Percentiles rank a stretch among this genome's conserved stretches.
Evolutionary conservation across 1,140 invertebrate species (phyloP).

Genomic region (Sipha flava): DNA sequence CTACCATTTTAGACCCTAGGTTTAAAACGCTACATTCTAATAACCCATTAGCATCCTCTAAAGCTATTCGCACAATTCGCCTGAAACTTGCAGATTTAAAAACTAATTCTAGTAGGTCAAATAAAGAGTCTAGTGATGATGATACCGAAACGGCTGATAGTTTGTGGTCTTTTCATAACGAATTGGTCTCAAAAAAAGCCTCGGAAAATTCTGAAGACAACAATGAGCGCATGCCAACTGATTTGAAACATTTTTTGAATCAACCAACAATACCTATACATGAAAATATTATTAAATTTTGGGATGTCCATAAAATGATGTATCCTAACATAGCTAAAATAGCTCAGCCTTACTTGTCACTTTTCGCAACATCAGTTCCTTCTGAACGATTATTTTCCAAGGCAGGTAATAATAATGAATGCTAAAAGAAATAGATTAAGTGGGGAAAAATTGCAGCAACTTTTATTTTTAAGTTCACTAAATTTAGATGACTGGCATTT

Average conservation of each 20-base stretch:
- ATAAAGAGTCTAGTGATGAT: too few species aligned
- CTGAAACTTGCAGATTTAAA: background rate
- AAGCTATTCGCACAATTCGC: background rate
- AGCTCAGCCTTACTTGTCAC: background rate
- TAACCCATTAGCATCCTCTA: background rate
- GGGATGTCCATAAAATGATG: background rate
- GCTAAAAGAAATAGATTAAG: too few species aligned
- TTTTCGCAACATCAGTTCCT: too few species aligned
- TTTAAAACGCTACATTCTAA: background rate
- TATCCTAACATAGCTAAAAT: background rate
- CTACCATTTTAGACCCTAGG: background rate
- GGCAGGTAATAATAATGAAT: too few species aligned
- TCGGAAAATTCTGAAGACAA: background rate
- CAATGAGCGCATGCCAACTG: background rate
- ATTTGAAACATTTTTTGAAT: background rate
- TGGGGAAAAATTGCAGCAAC: too few species aligned
- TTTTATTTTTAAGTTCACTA: too few species aligned
- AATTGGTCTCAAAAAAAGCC: background rate
- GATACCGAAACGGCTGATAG: too few species aligned
- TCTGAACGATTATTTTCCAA: too few species aligned
- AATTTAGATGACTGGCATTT: too few species aligned
- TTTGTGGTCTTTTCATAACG: too few species aligned
- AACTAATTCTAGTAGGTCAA: background rate
- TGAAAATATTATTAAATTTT: background rate
- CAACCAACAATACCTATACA: background rate